Evolutionary conservation across 1,140 invertebrate genomes (phyloP).

Genomic region (Drosophila erecta): DNA sequence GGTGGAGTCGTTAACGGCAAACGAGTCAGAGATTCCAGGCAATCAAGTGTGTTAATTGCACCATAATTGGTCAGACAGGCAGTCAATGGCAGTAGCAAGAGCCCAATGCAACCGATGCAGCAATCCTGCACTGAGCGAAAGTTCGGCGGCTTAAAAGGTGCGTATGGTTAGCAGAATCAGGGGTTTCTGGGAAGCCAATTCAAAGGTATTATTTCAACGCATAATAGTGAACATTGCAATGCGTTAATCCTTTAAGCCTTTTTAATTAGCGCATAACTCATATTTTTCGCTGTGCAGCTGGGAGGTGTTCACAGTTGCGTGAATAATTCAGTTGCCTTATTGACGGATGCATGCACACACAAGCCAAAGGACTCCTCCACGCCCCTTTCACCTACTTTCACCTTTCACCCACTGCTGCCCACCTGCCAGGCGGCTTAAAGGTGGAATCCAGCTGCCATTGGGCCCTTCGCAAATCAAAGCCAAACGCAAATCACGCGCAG

Average conservation of each 20-base stretch:
- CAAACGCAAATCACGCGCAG: slow-evolving; percentile 9
- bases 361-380: slow-evolving; percentile 6
- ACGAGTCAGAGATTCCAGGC: slow-evolving; percentile 57
- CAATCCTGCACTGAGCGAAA: slow-evolving; percentile 14
- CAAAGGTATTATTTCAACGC: neutral
- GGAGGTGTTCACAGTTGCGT: slow-evolving; percentile 58
- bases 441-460: slow-evolving; percentile 28
- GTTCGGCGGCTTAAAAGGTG: no score
- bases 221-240: neutral
- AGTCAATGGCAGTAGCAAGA: slow-evolving; percentile 49
- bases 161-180: no score
- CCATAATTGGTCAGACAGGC: slow-evolving; percentile 78
- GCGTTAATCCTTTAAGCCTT: neutral
- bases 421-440: slow-evolving; percentile 7
- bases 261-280: neutral
- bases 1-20: slow-evolving; percentile 41
- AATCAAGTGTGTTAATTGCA: slow-evolving; percentile 82
- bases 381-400: no score
- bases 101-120: slow-evolving; percentile 1
- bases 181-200: no score
- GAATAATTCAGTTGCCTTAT: slow-evolving; percentile 67
- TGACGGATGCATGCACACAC: slow-evolving; percentile 54
- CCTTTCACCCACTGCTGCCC: neutral
- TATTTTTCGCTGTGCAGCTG: neutral
- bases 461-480: slow-evolving; percentile 14